Base-by-base conservation (phyloP, 2,797 vertebrate genomes). In the Coregonus suidteri region DNA sequence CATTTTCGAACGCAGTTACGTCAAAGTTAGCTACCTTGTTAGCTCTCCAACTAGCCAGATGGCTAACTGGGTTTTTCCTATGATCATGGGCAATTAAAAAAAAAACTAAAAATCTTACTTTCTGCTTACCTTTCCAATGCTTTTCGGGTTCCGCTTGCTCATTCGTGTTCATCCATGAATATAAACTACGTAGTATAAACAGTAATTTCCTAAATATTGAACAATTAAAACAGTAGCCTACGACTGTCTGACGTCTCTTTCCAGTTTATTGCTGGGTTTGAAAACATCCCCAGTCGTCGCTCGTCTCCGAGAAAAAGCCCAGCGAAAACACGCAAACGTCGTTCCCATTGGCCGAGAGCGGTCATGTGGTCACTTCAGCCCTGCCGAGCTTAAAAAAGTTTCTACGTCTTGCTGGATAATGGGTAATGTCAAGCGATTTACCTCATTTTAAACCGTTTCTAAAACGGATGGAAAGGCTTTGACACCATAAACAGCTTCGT, bases 261-360 rank as follows among this genome's bases (percentile, higher is more conserved):
- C 82, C 83, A 84, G 87, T 77, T 83, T 73, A 73, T 73, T 80
- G 90, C 87, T 88, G 92, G 77, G 87, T 93, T 92, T 95, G 94
- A 95, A 95, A 95, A 95, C 95, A 95, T 94, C 93, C 80, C 73
- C 91, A 92, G 91, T 87, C 85, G 25, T 25, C 87, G 84, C 89
- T 90, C 88, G 92, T 91, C 92, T 91, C 92, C 86, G 6, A 41
- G 37, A 2, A 94, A 92, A 92, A 95, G 86, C 91, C 91, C 71
- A 91, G 93, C 91, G 25, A 90, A 93, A 94, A 94, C 92, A 94
- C 82, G 90, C 87, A 81, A 90, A 80, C 83, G 6, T 0, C 72
- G 15, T 4, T 77, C 41, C 72, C 52, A 94, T 94, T 94, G 93
- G 94, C 3, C 64, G 52, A 71, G 2, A 2, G 0, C 2, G 3